Evolutionary conservation across 2,888 invertebrate genomes (phyloP).

Genomic region (Amiota minor): DNA sequence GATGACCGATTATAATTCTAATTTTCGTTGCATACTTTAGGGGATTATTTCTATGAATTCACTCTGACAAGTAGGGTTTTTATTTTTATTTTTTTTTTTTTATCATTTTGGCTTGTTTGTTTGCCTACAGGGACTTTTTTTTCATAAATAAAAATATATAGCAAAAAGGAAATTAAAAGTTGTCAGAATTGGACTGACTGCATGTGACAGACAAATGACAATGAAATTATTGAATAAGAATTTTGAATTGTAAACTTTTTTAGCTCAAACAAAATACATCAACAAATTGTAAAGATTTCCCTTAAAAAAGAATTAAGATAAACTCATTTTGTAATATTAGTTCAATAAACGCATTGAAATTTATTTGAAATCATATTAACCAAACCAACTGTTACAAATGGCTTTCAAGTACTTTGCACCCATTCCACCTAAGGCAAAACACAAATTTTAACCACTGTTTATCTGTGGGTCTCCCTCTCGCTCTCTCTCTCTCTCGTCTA

Average conservation of each 20-base stretch:
- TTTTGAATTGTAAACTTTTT: neutral
- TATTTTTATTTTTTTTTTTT: no score
- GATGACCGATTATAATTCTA: constrained; percentile 47
- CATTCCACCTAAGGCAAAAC: neutral
- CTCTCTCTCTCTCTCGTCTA: neutral
- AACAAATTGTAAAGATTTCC: neutral
- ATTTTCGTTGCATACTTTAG: constrained; percentile 30
- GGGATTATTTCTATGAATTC: constrained; percentile 6
- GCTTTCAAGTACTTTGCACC: constrained; percentile 19
- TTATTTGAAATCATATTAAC: constrained; percentile 48
- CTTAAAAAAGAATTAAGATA: neutral
- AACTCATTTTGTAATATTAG: neutral
- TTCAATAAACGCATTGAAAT: neutral
- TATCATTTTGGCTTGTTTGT: no score
- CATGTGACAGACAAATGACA: no score
- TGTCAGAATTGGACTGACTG: no score
- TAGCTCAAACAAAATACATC: neutral
- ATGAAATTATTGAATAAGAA: no score
- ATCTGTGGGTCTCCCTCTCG: neutral
- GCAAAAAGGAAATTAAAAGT: no score
- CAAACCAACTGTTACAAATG: constrained; percentile 55
- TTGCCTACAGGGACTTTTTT: no score
- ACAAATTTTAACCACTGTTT: constrained; percentile 23
- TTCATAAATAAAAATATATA: no score
- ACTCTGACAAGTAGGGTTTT: constrained; percentile 5